These are phyloP conservation scores for Todus mexicanus DNA, from an alignment of 2,797 vertebrate genomes.

Conservation along the genomic window DNA sequence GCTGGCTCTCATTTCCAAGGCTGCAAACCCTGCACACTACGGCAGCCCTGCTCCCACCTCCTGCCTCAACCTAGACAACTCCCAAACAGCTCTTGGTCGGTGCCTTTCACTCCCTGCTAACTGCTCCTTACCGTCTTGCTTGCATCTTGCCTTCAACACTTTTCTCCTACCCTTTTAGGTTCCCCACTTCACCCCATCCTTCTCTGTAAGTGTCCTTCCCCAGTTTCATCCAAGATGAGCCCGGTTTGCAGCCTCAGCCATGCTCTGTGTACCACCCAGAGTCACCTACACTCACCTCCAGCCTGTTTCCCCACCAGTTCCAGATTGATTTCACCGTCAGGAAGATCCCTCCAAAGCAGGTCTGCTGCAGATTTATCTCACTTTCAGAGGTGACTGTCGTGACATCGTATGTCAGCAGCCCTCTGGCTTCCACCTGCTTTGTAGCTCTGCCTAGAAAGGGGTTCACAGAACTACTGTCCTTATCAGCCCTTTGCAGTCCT, in stretches of 20 bases:
- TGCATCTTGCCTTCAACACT: background rate
- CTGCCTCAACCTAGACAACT: background rate
- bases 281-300: background rate
- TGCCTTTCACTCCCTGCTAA: background rate
- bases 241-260: background rate
- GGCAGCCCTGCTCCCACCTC: background rate
- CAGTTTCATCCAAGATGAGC: background rate
- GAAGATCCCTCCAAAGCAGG: background rate
- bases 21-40: background rate
- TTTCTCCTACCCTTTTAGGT: background rate
- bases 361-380: background rate
- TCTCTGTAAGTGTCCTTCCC: background rate
- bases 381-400: background rate
- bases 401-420: background rate
- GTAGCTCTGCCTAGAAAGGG: background rate
- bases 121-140: background rate
- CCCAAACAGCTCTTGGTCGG: background rate
- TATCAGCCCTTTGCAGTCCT: background rate
- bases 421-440: background rate
- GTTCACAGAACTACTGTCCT: background rate
- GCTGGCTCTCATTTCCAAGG: background rate
- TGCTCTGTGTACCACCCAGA: background rate
- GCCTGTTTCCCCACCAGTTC: rapidly evolving
- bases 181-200: background rate
- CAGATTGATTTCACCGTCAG: background rate